Base-by-base conservation (phyloP, 2,797 vertebrate genomes). In the Lepilemur ruficaudatus region DNA sequence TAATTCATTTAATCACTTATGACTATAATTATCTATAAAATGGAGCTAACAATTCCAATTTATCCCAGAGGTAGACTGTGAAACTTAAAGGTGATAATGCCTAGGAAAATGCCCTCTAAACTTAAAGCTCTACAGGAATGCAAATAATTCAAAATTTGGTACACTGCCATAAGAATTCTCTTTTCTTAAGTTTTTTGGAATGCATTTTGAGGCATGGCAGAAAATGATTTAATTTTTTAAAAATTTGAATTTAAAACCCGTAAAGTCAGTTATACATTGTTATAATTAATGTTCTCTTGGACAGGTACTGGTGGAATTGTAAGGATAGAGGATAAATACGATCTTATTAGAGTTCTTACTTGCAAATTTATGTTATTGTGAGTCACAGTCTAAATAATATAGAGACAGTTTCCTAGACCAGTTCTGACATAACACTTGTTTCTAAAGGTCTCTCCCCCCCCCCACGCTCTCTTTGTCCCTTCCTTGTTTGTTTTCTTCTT, bases 341-440 rank as follows among this genome's bases (percentile, higher is more conserved):
- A 92, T 89, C 67, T 65, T 92, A 92, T 88, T 93, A 63, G 84
- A 91, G 73, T 93, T 94, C 25, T 89, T 96, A 70, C 61, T 92
- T 89, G 41, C 14, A 89, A 97, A 90, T 88, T 88, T 88, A 93
- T 93, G 67, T 94, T 95, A 92, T 35, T 93, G 30, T 89, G 30
- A 94, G 46, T 88, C 55, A 65, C 35, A 73, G 18, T 70, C 43
- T 57, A 88, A 65, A 76, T 65, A 69, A 89, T 22, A 80, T 20
- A 83, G 55, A 83, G n/a, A 18, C 11, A 35, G 5, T 93, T 96
- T 92, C 67, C 67, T 59, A 78, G 48, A 90, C 70, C 12, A 84
- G 17, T 46, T 75, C 76, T 93, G 67, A 96, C 79, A 73, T 72
- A 48, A 67, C 57, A 32, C 11, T 46, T 63, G 4, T 75, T 94